Conservation (phyloP, 1,140 invertebrate genomes). For the Lepidurus apus region DNA sequence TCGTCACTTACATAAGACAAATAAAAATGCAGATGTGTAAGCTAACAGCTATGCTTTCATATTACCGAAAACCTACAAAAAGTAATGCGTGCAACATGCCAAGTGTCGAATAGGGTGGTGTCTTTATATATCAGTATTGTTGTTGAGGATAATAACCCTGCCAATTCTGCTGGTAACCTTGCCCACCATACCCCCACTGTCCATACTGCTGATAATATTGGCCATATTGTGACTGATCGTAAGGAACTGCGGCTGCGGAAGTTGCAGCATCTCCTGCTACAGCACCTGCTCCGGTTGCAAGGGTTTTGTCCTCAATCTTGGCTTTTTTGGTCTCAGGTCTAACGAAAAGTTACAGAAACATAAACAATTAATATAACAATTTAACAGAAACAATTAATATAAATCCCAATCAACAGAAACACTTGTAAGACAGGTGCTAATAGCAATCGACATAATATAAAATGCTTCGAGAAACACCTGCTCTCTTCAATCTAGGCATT, state of each 20-base stretch:
- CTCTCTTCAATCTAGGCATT: not conserved
- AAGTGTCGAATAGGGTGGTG: too few species aligned
- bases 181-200: not conserved
- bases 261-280: too few species aligned
- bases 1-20: conserved; percentile 9
- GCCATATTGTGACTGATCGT: conserved; percentile 8
- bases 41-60: not conserved
- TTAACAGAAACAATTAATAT: not conserved
- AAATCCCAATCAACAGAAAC: not conserved
- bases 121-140: not conserved
- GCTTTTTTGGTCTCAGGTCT: conserved; percentile 4
- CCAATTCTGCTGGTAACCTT: conserved; percentile 4
- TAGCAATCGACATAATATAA: not conserved
- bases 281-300: not conserved
- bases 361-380: not conserved
- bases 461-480: not conserved
- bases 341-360: not conserved
- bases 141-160: conserved; percentile 9
- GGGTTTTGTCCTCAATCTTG: not conserved
- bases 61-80: not conserved
- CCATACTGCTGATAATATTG: not conserved
- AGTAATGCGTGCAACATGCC: not conserved
- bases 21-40: not conserved
- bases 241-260: not conserved
- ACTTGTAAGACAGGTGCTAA: not conserved